phyloP scores from a whole-genome alignment of 1,140 invertebrate genomes.

The Cydia amplana region DNA sequence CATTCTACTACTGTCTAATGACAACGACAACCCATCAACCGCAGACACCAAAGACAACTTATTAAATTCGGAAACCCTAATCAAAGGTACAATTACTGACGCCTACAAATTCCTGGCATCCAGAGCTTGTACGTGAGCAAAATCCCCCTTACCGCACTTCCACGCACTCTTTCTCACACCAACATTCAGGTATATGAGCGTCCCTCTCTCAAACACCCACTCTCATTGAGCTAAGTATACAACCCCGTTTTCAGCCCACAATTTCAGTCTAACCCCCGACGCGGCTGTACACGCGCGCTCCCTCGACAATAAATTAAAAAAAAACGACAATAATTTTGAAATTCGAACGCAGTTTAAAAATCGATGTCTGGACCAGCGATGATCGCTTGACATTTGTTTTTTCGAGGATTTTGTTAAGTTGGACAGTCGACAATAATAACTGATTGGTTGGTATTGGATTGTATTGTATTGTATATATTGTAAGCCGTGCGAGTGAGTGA shows the following conservation, averaged over 20 bases:
- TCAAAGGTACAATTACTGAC: constrained; percentile 61
- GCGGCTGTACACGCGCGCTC: constrained; percentile 40
- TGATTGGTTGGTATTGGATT: not conserved
- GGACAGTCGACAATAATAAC: constrained; percentile 19
- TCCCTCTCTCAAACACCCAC: constrained; percentile 53
- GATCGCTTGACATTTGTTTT: constrained; percentile 46
- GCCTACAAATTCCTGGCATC: constrained; percentile 61
- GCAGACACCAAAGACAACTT: constrained; percentile 40
- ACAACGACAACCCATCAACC: constrained; percentile 24
- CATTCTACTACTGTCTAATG: not conserved
- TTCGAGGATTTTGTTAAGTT: constrained; percentile 10
- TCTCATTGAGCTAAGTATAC: constrained; percentile 47
- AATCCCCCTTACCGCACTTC: constrained; percentile 40
- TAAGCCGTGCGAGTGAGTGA: constrained; percentile 12
- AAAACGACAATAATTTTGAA: constrained; percentile 33
- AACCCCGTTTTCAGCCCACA: constrained; percentile 55
- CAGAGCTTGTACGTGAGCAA: constrained; percentile 47
- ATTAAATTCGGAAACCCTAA: constrained; percentile 61
- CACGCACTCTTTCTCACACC: constrained; percentile 32
- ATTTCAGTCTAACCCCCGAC: constrained; percentile 54
- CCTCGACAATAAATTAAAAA: not conserved
- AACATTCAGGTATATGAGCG: constrained; percentile 32
- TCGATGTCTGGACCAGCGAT: constrained; percentile 44
- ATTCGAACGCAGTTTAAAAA: constrained; percentile 13
- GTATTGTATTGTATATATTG: constrained; percentile 25